Percentiles rank a stretch among this genome's conserved stretches.
phyloP scores from a whole-genome alignment of 92 coral and sea anemone genomes.

The Micromussa lordhowensis region DNA sequence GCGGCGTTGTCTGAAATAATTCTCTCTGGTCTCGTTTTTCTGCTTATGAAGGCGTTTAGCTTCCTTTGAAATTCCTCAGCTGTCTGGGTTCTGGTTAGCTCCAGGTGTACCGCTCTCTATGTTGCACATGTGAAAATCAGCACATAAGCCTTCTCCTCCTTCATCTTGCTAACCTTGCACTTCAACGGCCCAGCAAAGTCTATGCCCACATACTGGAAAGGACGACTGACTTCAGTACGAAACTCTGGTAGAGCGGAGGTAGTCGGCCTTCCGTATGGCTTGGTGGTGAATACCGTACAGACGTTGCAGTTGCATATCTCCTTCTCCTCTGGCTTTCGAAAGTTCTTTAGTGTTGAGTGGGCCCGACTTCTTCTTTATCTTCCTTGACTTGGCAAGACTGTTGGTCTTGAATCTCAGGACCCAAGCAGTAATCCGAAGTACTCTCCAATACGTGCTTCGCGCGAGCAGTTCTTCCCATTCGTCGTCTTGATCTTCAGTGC shows the following conservation, averaged over 20 bases:
- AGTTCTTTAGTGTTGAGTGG: no score
- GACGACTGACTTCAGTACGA: no score
- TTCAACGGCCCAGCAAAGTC: constrained; percentile 50
- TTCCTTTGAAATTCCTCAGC: constrained; percentile 27
- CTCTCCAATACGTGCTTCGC: no score
- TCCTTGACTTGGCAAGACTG: constrained; percentile 1
- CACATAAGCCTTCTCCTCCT: no score
- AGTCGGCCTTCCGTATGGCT: no score
- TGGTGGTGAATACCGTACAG: constrained; percentile 44
- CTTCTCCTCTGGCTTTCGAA: no score
- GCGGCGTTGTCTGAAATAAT: constrained; percentile 49
- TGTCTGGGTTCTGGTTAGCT: neutral
- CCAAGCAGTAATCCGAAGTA: no score
- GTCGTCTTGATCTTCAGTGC: no score
- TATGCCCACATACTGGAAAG: constrained; percentile 15
- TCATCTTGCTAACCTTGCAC: constrained; percentile 18
- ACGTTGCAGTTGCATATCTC: constrained; percentile 35
- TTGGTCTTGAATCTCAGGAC: no score
- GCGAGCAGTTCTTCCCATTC: no score
- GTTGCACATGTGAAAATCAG: constrained; percentile 53
- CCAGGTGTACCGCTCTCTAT: neutral
- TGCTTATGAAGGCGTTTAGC: constrained; percentile 47
- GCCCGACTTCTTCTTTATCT: constrained; percentile 33
- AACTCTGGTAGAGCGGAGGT: no score
- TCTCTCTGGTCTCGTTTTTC: constrained; percentile 35